Conservation (phyloP, 2,888 invertebrate species). For the Andrena flavipes region DNA sequence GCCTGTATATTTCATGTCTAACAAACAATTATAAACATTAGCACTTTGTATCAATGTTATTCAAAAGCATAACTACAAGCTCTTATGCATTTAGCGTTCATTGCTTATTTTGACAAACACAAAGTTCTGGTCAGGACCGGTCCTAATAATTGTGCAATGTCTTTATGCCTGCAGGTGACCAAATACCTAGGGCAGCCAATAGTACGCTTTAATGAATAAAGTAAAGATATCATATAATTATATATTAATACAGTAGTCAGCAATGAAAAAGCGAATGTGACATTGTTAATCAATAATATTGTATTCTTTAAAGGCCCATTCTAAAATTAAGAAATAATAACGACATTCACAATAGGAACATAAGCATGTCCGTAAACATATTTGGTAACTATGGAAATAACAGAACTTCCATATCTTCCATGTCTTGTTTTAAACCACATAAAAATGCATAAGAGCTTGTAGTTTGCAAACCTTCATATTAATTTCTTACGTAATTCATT, state of each 20-base stretch:
- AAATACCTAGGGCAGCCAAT: no score
- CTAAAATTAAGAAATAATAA: background rate
- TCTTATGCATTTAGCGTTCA: no score
- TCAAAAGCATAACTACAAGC: no score
- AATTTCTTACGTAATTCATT: background rate
- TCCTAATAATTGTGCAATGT: no score
- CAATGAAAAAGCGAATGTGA: background rate
- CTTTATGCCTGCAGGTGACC: no score
- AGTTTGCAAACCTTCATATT: background rate
- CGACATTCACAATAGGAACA: background rate
- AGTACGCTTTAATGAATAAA: background rate
- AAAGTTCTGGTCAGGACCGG: no score
- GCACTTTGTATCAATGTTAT: no score
- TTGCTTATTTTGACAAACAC: no score
- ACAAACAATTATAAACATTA: no score
- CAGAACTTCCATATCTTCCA: background rate
- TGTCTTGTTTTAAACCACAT: background rate
- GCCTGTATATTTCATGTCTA: no score
- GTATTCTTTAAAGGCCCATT: background rate
- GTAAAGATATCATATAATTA: background rate
- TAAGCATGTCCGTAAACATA: background rate
- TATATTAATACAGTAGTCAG: no score
- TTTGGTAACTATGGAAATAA: background rate
- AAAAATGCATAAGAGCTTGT: background rate
- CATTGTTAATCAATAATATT: background rate